These are phyloP conservation scores for Octodonta nipae DNA, from an alignment of 2,888 invertebrate genomes.

Conservation along the genomic window DNA sequence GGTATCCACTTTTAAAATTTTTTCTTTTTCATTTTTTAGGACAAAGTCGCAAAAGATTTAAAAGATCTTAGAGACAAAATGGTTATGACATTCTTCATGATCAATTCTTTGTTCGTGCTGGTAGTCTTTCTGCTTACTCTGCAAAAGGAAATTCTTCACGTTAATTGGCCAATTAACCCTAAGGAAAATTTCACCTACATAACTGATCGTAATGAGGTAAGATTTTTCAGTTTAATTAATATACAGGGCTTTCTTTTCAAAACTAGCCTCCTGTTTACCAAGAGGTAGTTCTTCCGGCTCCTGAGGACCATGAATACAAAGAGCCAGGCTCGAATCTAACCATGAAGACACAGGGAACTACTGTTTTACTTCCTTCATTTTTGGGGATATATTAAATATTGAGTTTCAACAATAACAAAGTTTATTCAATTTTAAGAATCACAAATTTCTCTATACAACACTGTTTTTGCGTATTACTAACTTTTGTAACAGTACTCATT, in stretches of 20 bases:
- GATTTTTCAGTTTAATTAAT: conserved; percentile 2
- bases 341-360: too few relatives aligned
- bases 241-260: too few relatives aligned
- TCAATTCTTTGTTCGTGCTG: conserved; percentile 63
- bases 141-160: conserved; percentile 53
- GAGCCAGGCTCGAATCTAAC: too few relatives aligned
- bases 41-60: conserved; percentile 35
- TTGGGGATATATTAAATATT: too few relatives aligned
- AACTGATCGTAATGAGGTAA: conserved; percentile 25
- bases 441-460: too few relatives aligned
- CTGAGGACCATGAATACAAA: too few relatives aligned
- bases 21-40: conserved; percentile 23
- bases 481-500: too few relatives aligned
- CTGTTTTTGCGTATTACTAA: too few relatives aligned
- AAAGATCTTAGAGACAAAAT: conserved; percentile 52
- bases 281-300: too few relatives aligned
- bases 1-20: conserved; percentile 2
- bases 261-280: background rate
- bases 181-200: conserved; percentile 34
- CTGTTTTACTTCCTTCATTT: too few relatives aligned
- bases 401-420: too few relatives aligned
- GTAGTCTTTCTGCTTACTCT: conserved; percentile 60
- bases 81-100: conserved; percentile 58
- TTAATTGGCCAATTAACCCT: conserved; percentile 54
- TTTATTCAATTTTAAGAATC: too few relatives aligned